Conservation (phyloP, 1,140 invertebrate genomes). For the Danaus melanippus region DNA sequence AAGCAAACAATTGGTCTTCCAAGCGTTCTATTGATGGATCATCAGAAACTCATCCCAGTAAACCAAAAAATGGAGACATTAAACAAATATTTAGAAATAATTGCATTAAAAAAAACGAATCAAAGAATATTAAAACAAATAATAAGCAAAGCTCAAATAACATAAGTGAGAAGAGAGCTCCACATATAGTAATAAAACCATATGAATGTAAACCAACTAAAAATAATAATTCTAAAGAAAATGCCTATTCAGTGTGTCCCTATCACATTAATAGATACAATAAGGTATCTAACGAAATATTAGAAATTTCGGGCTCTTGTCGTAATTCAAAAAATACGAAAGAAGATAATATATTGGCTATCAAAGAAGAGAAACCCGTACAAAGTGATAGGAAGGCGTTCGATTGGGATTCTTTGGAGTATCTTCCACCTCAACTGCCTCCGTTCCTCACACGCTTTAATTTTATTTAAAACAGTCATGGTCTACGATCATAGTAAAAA, state of each 20-base stretch:
- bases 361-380: constrained; percentile 1
- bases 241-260: constrained; percentile 24
- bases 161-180: constrained; percentile 6
- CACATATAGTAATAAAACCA: constrained; percentile 29
- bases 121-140: constrained; percentile 2
- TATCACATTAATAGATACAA: constrained; percentile 28
- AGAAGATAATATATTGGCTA: constrained; percentile 2
- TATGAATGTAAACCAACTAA: constrained; percentile 4
- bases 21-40: not conserved
- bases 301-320: constrained; percentile 30
- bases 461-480: constrained; percentile 2
- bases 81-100: not conserved
- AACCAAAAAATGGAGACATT: too few relatives aligned
- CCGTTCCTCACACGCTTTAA: constrained; percentile 31
- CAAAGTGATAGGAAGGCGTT: not conserved
- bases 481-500: constrained; percentile 4
- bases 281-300: constrained; percentile 29
- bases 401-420: constrained; percentile 35
- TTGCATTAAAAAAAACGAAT: not conserved
- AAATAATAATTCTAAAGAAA: constrained; percentile 9
- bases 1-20: constrained; percentile 18
- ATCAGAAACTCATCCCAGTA: too few relatives aligned
- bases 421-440: constrained; percentile 45
- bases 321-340: constrained; percentile 8
- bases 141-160: too few relatives aligned